phyloP scores from a whole-genome alignment of 2,797 vertebrate species.

The Tokudaia muenninki region DNA sequence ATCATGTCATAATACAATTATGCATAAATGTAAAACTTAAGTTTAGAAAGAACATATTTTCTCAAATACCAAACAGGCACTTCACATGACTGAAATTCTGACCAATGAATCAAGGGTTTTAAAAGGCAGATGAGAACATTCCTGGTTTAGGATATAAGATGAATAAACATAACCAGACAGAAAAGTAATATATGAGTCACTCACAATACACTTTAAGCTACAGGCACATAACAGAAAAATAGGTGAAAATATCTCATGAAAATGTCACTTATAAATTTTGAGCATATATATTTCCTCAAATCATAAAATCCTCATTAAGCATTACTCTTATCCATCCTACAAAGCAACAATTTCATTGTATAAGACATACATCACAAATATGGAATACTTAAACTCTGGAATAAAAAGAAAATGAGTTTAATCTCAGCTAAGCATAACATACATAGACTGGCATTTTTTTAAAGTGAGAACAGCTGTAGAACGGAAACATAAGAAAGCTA shows the following conservation, averaged over 20 bases:
- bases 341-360: not conserved
- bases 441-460: not conserved
- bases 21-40: not conserved
- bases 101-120: not conserved
- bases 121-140: not conserved
- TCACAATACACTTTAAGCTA: not conserved
- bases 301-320: not conserved
- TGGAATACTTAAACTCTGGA: not conserved
- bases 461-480: not conserved
- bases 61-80: not conserved
- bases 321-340: not conserved
- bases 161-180: not conserved
- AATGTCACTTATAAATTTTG: not conserved
- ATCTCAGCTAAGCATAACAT: not conserved
- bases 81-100: not conserved
- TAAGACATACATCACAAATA: not conserved
- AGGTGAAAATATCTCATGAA: not conserved
- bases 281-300: not conserved
- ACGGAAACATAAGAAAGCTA: constrained; percentile 5
- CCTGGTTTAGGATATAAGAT: not conserved
- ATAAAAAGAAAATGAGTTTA: not conserved
- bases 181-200: not conserved
- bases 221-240: not conserved
- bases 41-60: not conserved
- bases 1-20: not conserved